phyloP scores from a whole-genome alignment of 92 coral and sea anemone genomes.

The Zoanthus sansibaricus region DNA sequence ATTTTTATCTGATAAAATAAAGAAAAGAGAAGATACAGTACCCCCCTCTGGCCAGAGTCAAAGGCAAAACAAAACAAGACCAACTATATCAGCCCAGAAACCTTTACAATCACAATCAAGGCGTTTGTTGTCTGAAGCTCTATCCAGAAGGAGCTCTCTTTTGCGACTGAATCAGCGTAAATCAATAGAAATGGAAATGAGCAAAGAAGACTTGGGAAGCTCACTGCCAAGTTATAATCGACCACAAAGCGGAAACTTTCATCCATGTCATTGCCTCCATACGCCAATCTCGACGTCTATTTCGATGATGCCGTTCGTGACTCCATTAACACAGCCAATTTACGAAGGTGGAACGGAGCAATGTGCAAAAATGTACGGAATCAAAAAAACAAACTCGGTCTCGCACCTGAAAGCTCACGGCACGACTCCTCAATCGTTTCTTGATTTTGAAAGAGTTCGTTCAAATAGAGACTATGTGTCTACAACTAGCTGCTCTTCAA shows the following conservation, averaged over 20 bases:
- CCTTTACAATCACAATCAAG: neutral
- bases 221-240: neutral
- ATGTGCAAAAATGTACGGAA: neutral
- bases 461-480: neutral
- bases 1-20: neutral
- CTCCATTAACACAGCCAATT: neutral
- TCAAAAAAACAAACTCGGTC: neutral
- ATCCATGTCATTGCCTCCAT: neutral
- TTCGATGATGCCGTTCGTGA: neutral
- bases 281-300: neutral
- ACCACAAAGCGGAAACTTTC: neutral
- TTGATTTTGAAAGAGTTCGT: neutral
- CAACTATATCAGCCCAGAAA: neutral
- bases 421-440: neutral
- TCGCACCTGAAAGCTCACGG: neutral
- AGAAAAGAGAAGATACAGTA: neutral
- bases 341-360: neutral
- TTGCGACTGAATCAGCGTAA: neutral
- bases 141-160: neutral
- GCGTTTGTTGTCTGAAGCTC: neutral
- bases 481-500: neutral
- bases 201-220: neutral
- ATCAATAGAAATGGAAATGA: neutral
- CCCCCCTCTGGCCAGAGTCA: neutral
- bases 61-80: neutral